Evolutionary conservation across 2,888 invertebrate genomes (phyloP).

Genomic region (Phalera bucephala): DNA sequence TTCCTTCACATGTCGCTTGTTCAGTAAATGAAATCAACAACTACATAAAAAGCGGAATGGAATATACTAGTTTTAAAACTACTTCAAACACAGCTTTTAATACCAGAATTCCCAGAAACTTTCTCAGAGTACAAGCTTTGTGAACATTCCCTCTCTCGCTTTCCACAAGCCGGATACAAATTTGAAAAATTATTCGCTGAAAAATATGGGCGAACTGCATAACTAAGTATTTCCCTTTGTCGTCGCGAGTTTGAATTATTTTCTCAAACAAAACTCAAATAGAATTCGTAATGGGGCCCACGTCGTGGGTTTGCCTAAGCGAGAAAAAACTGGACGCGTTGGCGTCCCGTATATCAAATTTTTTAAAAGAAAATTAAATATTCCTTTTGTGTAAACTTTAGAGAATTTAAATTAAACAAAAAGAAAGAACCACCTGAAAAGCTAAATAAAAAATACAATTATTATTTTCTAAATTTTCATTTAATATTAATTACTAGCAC

Average conservation of each 20-base stretch:
- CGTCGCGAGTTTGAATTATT: conserved; percentile 37
- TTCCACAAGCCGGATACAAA: conserved; percentile 1
- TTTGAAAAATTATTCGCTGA: conserved; percentile 8
- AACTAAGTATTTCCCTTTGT: conserved; percentile 28
- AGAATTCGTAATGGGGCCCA: conserved; percentile 42
- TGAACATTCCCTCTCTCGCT: background rate
- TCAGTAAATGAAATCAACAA: too few species aligned
- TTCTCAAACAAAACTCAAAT: conserved; percentile 41
- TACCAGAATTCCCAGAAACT: background rate
- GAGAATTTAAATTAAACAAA: too few species aligned
- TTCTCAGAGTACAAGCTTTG: background rate
- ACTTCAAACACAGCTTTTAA: background rate
- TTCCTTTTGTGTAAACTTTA: too few species aligned
- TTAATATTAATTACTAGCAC: too few species aligned
- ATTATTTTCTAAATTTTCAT: too few species aligned
- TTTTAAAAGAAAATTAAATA: too few species aligned
- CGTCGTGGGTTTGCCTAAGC: conserved; percentile 30
- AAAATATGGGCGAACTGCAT: conserved; percentile 25
- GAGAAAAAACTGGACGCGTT: conserved; percentile 21
- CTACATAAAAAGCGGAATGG: too few species aligned
- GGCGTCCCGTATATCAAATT: too few species aligned
- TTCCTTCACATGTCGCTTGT: too few species aligned
- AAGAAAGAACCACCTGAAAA: too few species aligned
- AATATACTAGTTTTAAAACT: background rate
- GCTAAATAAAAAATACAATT: too few species aligned